Percentiles rank a stretch among this genome's conserved stretches.
These are phyloP conservation scores for Pseudoatta argentina DNA, from an alignment of 1,140 invertebrate species.

Conservation along the genomic window DNA sequence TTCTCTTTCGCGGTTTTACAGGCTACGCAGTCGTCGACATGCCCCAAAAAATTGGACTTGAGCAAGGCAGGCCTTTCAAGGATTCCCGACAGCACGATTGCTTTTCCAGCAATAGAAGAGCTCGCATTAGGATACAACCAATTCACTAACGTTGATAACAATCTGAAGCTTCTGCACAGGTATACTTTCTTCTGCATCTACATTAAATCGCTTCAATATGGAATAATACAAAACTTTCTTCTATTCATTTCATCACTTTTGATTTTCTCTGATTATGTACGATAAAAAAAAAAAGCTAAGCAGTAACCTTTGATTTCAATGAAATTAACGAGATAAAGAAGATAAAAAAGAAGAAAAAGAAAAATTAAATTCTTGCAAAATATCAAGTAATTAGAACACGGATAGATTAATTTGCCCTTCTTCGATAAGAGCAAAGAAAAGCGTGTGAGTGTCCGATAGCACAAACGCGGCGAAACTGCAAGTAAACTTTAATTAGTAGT, in stretches of 20 bases:
- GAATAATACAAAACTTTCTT: background rate
- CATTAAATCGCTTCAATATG: background rate
- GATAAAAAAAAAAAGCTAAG: background rate
- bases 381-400: conserved; percentile 29
- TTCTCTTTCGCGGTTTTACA: conserved; percentile 60
- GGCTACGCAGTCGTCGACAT: conserved; percentile 84
- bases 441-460: background rate
- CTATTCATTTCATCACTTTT: background rate
- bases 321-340: background rate
- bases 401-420: conserved; percentile 8
- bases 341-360: background rate
- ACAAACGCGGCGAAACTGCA: conserved; percentile 22
- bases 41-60: conserved; percentile 84
- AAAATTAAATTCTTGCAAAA: conserved; percentile 27
- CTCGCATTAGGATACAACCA: conserved; percentile 87
- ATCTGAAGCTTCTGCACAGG: conserved; percentile 82
- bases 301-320: background rate
- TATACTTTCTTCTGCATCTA: background rate
- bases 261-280: background rate
- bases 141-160: conserved; percentile 80
- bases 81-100: conserved; percentile 82
- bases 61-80: conserved; percentile 82
- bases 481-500: conserved; percentile 54
- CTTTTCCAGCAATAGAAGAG: conserved; percentile 86
- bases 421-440: conserved; percentile 15